These are phyloP conservation scores for Rachycentron canadum DNA, from an alignment of 2,797 vertebrate species.

Conservation along the genomic window DNA sequence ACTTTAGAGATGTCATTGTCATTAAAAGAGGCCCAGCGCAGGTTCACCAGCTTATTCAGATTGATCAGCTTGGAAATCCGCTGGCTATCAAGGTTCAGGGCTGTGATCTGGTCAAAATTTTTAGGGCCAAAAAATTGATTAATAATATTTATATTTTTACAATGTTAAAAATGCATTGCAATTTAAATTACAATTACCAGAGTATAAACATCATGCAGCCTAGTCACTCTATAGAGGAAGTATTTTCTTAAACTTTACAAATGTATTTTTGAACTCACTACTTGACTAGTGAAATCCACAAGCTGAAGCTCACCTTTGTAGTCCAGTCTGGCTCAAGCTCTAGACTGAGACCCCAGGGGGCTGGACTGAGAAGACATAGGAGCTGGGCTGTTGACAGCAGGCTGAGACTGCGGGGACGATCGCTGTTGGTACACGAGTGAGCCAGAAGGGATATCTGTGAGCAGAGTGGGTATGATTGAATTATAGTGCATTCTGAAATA, in stretches of 20 bases:
- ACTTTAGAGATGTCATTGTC: constrained; percentile 88
- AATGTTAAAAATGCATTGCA: background rate
- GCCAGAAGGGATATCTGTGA: constrained; percentile 83
- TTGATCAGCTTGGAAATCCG: constrained; percentile 86
- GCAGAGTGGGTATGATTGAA: constrained; percentile 37
- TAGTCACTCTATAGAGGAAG: background rate
- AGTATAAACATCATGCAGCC: background rate
- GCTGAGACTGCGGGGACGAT: constrained; percentile 87
- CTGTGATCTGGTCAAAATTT: constrained; percentile 85
- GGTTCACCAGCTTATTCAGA: constrained; percentile 87
- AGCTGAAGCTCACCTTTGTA: constrained; percentile 77
- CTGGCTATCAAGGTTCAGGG: constrained; percentile 89
- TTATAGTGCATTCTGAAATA: constrained; percentile 24
- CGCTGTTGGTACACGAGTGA: constrained; percentile 79
- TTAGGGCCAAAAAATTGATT: background rate
- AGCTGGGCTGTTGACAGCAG: constrained; percentile 88
- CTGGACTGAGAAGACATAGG: constrained; percentile 81
- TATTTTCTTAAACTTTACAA: background rate
- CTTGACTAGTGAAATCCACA: background rate
- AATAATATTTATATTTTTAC: too few relatives aligned
- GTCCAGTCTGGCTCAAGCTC: constrained; percentile 85
- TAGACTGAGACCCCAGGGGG: constrained; percentile 75
- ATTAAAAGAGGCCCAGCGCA: constrained; percentile 91
- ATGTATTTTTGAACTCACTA: background rate
- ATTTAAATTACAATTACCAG: background rate